Evolutionary conservation across 2,113 vertebrate genomes (phyloP), one percentile per base, ranked within the genome.

Genomic region (Syngnathoides biaculeatus): DNA sequence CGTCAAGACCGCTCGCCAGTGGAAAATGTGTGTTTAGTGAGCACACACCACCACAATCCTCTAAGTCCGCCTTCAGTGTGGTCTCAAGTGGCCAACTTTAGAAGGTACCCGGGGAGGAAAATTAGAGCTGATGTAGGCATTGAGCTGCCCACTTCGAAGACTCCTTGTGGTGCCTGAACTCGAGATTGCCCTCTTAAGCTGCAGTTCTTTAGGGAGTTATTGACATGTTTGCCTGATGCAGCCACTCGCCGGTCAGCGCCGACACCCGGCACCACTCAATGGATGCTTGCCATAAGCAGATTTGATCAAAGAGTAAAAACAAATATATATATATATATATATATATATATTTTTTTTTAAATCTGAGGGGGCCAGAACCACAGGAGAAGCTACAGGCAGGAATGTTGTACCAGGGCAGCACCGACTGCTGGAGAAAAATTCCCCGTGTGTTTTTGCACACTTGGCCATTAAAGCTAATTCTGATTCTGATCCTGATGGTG

Each of bases 141-240:
- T 42, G 69, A 83, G 65, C 65, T 8, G 13, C 57, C 38, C 47
- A 58, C 64, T 68, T 19, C 9, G 42, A 42, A 47, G 67, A 24
- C 68, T 69, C 48, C 47, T 24, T 24, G 9, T 53, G 65, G 24
- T 43, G 59, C 57, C 48, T 57, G 65, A 56, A 59, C 58, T 67
- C 53, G 22, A 65, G 71, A 56, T 67, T 55, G 69, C 64, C 59
- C 71, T 24, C 58, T 68, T 83, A 82, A 89, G 73, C 71, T 73
- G 35, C 57, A 17, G 2, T 71, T 86, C 73, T 80, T 82, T 75
- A 75, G 65, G 47, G 52, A 40, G 26, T 52, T 75, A 57, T 45
- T 77, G 64, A 72, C 30, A 65, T 43, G 64, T 85, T 81, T 88
- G 68, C 53, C 75, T 17, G 8, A 7, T 45, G 50, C 61, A 57